phyloP scores from a whole-genome alignment of 2,888 invertebrate species.

The Drosophila subquinaria region DNA sequence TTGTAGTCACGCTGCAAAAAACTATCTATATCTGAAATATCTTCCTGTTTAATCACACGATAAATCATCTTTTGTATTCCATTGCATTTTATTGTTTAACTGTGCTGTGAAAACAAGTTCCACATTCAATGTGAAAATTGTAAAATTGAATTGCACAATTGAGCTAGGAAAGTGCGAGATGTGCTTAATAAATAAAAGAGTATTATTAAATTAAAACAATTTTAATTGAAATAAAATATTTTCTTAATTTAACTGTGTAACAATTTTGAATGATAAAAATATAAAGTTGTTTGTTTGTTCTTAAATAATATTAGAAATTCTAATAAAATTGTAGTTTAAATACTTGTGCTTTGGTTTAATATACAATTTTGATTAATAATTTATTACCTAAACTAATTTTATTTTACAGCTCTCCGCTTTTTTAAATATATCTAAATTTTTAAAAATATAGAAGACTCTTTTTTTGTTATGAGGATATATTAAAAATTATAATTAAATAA shows the following conservation, averaged over 20 bases:
- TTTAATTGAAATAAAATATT: neutral
- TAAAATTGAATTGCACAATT: slow-evolving; percentile 19
- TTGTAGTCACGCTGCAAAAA: slow-evolving; percentile 68
- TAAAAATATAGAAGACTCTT: no score
- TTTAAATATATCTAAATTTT: no score
- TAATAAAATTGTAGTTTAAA: neutral
- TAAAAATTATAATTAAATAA: no score
- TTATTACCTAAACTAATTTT: no score
- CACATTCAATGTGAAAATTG: slow-evolving; percentile 49
- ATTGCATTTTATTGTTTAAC: slow-evolving; percentile 49
- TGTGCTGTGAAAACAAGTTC: slow-evolving; percentile 66
- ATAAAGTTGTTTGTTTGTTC: neutral
- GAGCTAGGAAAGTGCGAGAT: no score
- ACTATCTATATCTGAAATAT: slow-evolving; percentile 54
- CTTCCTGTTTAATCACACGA: slow-evolving; percentile 78
- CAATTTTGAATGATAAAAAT: neutral
- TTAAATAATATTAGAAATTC: neutral
- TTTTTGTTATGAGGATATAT: no score
- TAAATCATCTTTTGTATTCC: slow-evolving; percentile 73
- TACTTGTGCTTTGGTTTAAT: no score
- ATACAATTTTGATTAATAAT: no score
- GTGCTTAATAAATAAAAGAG: no score
- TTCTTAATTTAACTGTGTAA: no score
- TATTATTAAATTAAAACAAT: no score
- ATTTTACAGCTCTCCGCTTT: no score